A percentile compares a stretch with the other conserved stretches of the same genome.
phyloP scores from a whole-genome alignment of 2,113 vertebrate genomes.

The Paradoxurus hermaphroditus region DNA sequence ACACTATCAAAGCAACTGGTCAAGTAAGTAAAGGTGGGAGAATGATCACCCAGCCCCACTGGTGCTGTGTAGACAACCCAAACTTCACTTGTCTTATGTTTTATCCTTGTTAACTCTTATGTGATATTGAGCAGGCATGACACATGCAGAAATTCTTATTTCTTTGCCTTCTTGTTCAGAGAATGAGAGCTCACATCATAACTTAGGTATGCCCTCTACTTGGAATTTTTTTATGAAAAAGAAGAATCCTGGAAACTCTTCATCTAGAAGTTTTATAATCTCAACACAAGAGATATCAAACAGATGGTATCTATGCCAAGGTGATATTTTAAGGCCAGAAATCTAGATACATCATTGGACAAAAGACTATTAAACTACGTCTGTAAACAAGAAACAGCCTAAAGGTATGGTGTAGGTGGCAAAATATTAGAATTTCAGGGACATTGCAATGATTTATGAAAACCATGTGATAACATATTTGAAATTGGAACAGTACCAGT shows the following conservation, averaged over 20 bases:
- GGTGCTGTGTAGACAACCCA: neutral
- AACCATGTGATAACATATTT: neutral
- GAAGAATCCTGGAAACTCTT: neutral
- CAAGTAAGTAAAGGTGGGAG: neutral
- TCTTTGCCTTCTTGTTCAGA: neutral
- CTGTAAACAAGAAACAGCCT: neutral
- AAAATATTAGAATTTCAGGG: constrained; percentile 24
- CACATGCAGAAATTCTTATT: neutral
- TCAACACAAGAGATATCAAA: neutral
- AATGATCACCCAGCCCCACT: neutral
- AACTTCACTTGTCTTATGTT: neutral
- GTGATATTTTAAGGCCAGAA: constrained; percentile 18
- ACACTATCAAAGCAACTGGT: neutral
- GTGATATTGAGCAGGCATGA: neutral
- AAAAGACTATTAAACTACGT: constrained; percentile 22
- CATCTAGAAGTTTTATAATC: neutral
- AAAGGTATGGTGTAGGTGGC: neutral
- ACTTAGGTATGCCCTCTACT: neutral
- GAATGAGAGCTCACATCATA: neutral
- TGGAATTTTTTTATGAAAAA: neutral
- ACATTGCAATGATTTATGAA: neutral
- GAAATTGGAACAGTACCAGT: neutral
- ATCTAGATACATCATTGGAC: neutral
- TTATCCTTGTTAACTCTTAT: neutral
- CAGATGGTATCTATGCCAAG: neutral